phyloP scores from a whole-genome alignment of 2,888 invertebrate genomes.

The Apamea anceps region DNA sequence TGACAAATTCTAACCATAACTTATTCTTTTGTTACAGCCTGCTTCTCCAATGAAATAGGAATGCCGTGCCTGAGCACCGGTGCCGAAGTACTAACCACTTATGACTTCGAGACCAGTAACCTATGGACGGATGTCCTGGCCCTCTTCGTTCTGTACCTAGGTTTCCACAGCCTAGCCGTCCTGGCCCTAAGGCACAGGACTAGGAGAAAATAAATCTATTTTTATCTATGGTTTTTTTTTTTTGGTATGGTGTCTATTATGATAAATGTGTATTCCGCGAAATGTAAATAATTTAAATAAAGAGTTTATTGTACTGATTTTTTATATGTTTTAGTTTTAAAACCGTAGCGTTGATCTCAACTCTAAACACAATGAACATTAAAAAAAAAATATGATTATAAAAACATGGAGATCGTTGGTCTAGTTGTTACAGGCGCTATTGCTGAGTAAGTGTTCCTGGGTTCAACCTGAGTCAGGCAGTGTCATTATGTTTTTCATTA shows the following conservation, averaged over 20 bases:
- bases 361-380: no score
- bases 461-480: neutral
- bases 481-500: no score
- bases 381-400: neutral
- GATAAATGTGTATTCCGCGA: slow-evolving; percentile 56
- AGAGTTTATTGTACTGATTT: slow-evolving; percentile 45
- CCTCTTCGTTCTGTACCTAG: slow-evolving; percentile 91
- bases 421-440: no score
- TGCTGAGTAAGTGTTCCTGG: neutral
- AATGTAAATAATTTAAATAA: slow-evolving; percentile 71
- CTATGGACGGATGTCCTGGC: slow-evolving; percentile 92
- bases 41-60: slow-evolving; percentile 75
- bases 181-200: slow-evolving; percentile 92
- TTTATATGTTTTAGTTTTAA: slow-evolving; percentile 12
- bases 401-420: neutral
- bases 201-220: slow-evolving; percentile 86
- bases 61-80: slow-evolving; percentile 94
- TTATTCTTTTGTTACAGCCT: slow-evolving; percentile 44
- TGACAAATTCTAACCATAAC: neutral
- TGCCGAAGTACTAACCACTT: slow-evolving; percentile 92
- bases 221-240: slow-evolving; percentile 11
- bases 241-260: slow-evolving; percentile 69
- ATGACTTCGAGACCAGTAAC: slow-evolving; percentile 92
- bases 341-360: no score
- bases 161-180: slow-evolving; percentile 93